Conservation (phyloP, 2,113 vertebrate genomes). For the Serilophus lunatus region DNA sequence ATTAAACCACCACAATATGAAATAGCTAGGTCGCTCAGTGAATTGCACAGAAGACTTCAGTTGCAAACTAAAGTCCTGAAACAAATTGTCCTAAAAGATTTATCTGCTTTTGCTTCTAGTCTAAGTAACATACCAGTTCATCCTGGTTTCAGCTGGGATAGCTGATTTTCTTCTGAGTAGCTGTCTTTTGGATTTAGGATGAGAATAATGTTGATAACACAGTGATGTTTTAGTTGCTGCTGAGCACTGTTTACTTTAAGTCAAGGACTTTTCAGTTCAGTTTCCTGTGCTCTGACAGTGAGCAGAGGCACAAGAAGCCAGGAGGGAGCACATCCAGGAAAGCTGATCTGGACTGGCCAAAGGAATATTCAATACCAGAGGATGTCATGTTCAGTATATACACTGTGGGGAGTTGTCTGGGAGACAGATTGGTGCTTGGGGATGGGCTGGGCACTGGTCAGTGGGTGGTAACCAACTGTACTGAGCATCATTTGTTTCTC, state of each 20-base stretch:
- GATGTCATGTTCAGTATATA: not conserved
- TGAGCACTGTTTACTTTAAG: not conserved
- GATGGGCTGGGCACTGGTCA: not conserved
- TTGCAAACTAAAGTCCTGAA: not conserved
- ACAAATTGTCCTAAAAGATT: not conserved
- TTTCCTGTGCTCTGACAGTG: not conserved
- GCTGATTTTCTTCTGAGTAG: not conserved
- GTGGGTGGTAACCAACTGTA: not conserved
- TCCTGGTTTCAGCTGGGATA: not conserved
- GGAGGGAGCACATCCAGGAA: not conserved
- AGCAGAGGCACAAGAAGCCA: not conserved
- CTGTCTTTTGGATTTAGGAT: not conserved
- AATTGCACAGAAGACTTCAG: not conserved
- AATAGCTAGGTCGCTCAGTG: not conserved
- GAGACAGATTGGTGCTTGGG: not conserved
- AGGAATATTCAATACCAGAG: not conserved
- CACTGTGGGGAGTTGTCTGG: not conserved
- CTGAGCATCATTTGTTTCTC: not conserved
- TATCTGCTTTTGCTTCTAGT: not conserved
- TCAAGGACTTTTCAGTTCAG: not conserved
- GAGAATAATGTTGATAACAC: not conserved
- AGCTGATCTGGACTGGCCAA: not conserved
- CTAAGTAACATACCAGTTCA: not conserved
- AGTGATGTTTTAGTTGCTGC: not conserved
- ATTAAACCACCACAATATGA: too few relatives aligned